Evolutionary conservation across 2,797 vertebrate species (phyloP).

Genomic region (Phataginus tricuspis): DNA sequence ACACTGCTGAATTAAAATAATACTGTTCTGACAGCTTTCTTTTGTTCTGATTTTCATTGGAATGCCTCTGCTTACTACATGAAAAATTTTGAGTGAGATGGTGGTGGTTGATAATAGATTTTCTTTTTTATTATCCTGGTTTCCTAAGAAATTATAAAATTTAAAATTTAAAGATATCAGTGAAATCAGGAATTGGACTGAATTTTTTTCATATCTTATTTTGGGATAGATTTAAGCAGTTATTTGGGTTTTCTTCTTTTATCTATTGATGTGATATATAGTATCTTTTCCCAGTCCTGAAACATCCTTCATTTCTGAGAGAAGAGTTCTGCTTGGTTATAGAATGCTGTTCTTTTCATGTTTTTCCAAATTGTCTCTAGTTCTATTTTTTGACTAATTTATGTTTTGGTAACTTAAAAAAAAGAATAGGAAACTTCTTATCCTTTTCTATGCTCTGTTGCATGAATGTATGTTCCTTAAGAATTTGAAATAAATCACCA

Average conservation of each 20-base stretch:
- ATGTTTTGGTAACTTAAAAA: slow-evolving; percentile 15
- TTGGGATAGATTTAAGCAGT: background rate
- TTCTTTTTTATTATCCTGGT: background rate
- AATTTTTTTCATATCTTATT: slow-evolving; percentile 21
- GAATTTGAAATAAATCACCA: slow-evolving; percentile 8
- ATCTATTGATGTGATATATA: background rate
- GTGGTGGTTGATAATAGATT: slow-evolving; percentile 18
- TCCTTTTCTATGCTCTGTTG: background rate
- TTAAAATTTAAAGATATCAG: background rate
- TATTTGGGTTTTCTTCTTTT: slow-evolving; percentile 6
- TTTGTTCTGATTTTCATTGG: slow-evolving; percentile 42
- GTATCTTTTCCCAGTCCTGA: background rate
- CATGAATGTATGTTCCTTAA: slow-evolving; percentile 1
- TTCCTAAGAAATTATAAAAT: background rate
- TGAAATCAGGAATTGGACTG: background rate
- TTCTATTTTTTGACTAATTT: background rate
- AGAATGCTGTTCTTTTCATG: background rate
- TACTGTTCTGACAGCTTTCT: background rate
- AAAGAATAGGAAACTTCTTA: background rate
- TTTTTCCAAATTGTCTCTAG: slow-evolving; percentile 10
- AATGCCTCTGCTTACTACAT: background rate
- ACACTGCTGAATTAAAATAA: background rate
- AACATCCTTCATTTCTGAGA: background rate
- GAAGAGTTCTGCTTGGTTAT: slow-evolving; percentile 14
- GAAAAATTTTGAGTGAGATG: slow-evolving; percentile 24